Conservation (phyloP, 2,797 vertebrate species). For the Notolepis coatsorum region DNA sequence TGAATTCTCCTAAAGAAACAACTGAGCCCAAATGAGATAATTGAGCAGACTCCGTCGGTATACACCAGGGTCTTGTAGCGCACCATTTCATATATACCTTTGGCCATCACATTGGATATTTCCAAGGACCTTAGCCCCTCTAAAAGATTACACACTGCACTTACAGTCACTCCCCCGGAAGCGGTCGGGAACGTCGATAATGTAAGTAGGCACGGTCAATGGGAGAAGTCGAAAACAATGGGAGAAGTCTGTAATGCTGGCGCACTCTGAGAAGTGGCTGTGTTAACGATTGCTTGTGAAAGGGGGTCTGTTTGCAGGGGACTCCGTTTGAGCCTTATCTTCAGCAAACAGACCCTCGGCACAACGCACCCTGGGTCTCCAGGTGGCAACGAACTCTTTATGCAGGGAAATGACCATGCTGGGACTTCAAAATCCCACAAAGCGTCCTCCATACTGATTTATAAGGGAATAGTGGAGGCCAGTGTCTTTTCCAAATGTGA, state of each 20-base stretch:
- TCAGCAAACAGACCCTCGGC: conserved; percentile 56
- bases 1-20: no score
- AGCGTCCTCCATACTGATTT: conserved; percentile 14
- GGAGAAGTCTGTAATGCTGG: conserved; percentile 58
- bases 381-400: conserved; percentile 58
- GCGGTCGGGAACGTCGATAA: conserved; percentile 70
- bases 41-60: no score
- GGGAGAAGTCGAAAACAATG: conserved; percentile 43
- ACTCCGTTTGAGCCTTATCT: conserved; percentile 66
- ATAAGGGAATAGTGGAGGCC: background rate
- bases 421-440: conserved; percentile 20
- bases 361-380: conserved; percentile 49
- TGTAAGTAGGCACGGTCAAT: conserved; percentile 61
- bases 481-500: conserved; percentile 14
- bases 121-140: conserved; percentile 51
- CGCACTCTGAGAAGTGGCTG: conserved; percentile 70
- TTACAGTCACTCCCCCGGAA: conserved; percentile 70
- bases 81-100: no score
- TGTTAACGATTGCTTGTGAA: conserved; percentile 72
- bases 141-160: conserved; percentile 62
- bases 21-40: no score
- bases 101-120: no score
- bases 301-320: conserved; percentile 42
- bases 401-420: conserved; percentile 35
- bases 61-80: no score